These are phyloP conservation scores for Synanthedon formicaeformis DNA, from an alignment of 2,888 invertebrate species.

Conservation along the genomic window DNA sequence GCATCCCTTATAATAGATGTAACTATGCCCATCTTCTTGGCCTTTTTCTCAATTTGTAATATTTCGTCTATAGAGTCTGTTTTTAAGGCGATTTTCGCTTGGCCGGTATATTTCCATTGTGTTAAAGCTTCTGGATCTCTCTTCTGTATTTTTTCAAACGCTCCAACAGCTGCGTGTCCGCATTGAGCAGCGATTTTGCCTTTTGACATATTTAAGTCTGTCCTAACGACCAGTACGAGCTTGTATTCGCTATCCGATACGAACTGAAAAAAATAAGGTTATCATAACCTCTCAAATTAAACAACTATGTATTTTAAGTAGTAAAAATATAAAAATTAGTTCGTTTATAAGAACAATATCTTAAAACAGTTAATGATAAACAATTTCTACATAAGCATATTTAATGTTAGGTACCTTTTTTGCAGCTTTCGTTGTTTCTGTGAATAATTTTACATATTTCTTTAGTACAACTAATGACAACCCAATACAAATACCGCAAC, in stretches of 20 bases:
- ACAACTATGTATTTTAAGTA: no score
- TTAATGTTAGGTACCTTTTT: background rate
- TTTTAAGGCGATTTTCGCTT: slow-evolving; percentile 89
- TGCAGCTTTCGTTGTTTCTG: slow-evolving; percentile 13
- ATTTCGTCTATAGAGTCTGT: slow-evolving; percentile 82
- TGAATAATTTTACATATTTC: slow-evolving; percentile 30
- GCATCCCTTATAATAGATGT: slow-evolving; percentile 88
- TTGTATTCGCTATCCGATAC: slow-evolving; percentile 74
- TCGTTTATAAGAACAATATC: no score
- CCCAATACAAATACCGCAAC: slow-evolving; percentile 60
- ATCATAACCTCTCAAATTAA: no score
- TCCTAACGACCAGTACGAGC: slow-evolving; percentile 87
- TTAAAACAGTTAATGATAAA: no score
- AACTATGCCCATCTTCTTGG: slow-evolving; percentile 77
- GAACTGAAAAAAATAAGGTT: slow-evolving; percentile 32
- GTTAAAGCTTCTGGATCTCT: slow-evolving; percentile 72
- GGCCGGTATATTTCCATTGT: slow-evolving; percentile 76
- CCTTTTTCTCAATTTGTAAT: slow-evolving; percentile 75
- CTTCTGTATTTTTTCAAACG: slow-evolving; percentile 78
- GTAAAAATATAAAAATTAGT: no score
- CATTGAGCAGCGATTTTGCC: slow-evolving; percentile 96
- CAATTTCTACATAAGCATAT: no score
- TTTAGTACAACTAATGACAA: slow-evolving; percentile 45
- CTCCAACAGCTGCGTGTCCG: slow-evolving; percentile 92
- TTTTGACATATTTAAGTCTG: slow-evolving; percentile 94